Evolutionary conservation across 2,113 vertebrate species (phyloP).

Genomic region (Nestor notabilis): DNA sequence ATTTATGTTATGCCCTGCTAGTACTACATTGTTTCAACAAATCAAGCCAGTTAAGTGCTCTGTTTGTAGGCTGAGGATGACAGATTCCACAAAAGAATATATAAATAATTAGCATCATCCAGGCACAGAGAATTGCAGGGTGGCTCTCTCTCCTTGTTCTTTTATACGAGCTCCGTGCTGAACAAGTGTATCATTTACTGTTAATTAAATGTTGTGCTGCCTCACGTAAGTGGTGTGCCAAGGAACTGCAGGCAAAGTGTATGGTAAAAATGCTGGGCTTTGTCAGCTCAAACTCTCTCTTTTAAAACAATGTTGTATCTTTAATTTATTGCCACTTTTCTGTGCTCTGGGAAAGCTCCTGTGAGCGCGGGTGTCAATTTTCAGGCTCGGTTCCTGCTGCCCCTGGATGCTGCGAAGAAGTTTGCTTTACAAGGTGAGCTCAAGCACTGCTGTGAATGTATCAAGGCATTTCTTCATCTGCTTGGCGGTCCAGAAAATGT

Average conservation of each 20-base stretch:
- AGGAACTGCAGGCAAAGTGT: not conserved
- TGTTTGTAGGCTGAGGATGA: not conserved
- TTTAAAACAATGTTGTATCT: not conserved
- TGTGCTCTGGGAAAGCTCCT: not conserved
- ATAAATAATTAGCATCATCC: slow-evolving; percentile 5
- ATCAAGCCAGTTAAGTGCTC: not conserved
- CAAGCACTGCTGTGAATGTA: not conserved
- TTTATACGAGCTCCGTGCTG: not conserved
- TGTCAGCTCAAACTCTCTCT: not conserved
- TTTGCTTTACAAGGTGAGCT: slow-evolving; percentile 48
- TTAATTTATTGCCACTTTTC: slow-evolving; percentile 24
- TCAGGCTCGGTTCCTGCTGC: not conserved
- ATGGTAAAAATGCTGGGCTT: not conserved
- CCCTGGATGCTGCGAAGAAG: not conserved
- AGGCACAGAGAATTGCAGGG: not conserved
- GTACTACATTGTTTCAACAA: not conserved
- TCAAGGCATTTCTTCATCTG: not conserved
- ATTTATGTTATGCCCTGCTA: not conserved
- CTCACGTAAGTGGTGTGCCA: not conserved
- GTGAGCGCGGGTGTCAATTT: not conserved
- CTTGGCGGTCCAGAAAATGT: not conserved
- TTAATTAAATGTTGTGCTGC: not conserved
- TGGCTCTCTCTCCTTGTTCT: not conserved
- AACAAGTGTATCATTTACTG: not conserved
- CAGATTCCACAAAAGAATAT: slow-evolving; percentile 7